A percentile compares a stretch with the other conserved stretches of the same genome.
Evolutionary conservation across 2,113 vertebrate genomes (phyloP).

Genomic region (Oreochromis aureus): DNA sequence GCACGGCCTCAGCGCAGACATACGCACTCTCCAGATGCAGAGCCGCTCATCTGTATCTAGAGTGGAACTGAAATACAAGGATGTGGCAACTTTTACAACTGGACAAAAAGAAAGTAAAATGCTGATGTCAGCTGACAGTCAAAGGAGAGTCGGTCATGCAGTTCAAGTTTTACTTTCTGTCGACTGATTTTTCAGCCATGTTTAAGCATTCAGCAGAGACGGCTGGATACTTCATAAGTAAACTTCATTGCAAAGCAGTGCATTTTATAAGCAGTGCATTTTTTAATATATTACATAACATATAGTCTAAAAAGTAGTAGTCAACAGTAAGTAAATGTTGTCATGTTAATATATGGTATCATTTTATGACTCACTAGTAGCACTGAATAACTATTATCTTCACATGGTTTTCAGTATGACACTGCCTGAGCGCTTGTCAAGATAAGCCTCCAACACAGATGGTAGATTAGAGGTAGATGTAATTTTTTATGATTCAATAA

Average conservation of each 20-base stretch:
- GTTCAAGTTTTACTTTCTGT: not conserved
- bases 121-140: not conserved
- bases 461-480: not conserved
- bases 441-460: not conserved
- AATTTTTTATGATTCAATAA: not conserved
- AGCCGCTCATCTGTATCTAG: not conserved
- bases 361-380: not conserved
- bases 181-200: not conserved
- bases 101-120: not conserved
- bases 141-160: not conserved
- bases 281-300: not conserved
- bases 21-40: not conserved
- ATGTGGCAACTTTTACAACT: not conserved
- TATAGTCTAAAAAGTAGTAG: not conserved
- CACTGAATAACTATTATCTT: not conserved
- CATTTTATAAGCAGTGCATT: not conserved
- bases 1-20: not conserved
- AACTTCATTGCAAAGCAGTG: not conserved
- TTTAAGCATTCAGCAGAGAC: fast-evolving
- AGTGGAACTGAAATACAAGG: not conserved
- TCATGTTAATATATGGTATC: not conserved
- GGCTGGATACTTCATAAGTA: not conserved
- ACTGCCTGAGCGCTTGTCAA: fast-evolving
- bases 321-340: not conserved
- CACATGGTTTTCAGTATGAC: fast-evolving